Base-by-base conservation (phyloP, 2,113 vertebrate genomes). In the Crotalus tigris region DNA sequence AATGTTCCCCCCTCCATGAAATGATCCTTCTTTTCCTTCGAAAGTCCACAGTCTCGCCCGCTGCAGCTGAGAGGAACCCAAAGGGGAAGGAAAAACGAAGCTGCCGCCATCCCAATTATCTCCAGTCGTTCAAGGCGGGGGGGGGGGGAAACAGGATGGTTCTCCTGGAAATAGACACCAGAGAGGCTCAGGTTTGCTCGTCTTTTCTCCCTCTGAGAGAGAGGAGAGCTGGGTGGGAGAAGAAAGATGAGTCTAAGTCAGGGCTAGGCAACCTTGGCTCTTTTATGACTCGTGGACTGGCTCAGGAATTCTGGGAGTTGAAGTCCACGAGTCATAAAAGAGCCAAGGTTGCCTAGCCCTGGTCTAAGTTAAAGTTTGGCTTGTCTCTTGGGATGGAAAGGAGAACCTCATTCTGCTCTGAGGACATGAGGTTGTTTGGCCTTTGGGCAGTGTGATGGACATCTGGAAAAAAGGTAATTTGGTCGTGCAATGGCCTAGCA, bases 391-490 rank as follows among this genome's bases (percentile, higher is more conserved):
- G 85, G 24, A 39, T 0, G 12, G 87, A 93, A 95, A 95, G 89
- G 90, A 94, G 51, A 93, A 94, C 58, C 89, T 96, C 0, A 1
- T 91, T 91, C 24, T 29, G 59, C 53, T 59, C 24, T 93, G 96
- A 92, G 95, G 93, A 88, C 81, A 64, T 19, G 75, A 94, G 95
- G 95, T 0, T 85, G 91, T 96, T 92, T 89, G 92, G 90, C 61
- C 94, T 94, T 95, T 88, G 81, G 87, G 39, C 21, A 39, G 69
- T 59, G 54, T 0, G 1, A 92, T 89, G 91, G 90, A 57, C 0
- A 0, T 46, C 26, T 57, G 85, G 5, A 85, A 46, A 85, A 39
- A 13, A 86, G 61, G 93, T 85, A 44, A 94, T 92, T 81, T 55
- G 29, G 49, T 91, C 59, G 61, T 17, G 13, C 13, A 15, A 0